Conservation (phyloP, 2,888 invertebrate genomes). For the Horisme vitalbata region DNA sequence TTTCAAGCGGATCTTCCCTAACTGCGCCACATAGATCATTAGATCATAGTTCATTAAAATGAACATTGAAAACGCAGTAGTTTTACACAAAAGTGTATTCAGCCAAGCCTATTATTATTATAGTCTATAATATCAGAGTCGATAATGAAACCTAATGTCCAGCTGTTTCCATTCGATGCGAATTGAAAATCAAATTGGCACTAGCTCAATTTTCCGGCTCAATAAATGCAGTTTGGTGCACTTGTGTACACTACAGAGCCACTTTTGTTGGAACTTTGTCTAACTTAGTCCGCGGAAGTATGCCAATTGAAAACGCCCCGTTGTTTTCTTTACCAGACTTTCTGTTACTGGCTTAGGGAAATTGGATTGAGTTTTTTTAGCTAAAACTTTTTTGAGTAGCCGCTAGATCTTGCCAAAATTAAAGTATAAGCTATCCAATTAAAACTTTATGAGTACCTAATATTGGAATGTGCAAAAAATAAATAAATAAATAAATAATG, state of each 20-base stretch:
- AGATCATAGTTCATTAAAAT: too few relatives aligned
- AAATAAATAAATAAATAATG: too few relatives aligned
- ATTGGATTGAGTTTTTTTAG: background rate
- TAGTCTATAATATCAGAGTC: too few relatives aligned
- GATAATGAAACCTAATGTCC: slow-evolving; percentile 30
- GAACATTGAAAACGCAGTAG: too few relatives aligned
- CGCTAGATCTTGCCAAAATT: too few relatives aligned
- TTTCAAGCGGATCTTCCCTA: too few relatives aligned
- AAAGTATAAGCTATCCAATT: too few relatives aligned
- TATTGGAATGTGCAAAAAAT: too few relatives aligned
- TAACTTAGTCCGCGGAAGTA: slow-evolving; percentile 57
- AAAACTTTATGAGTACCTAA: too few relatives aligned
- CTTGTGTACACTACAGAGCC: slow-evolving; percentile 48
- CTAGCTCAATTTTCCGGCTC: slow-evolving; percentile 69
- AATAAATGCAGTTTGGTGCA: slow-evolving; percentile 65
- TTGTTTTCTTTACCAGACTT: slow-evolving; percentile 53
- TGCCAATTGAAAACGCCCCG: slow-evolving; percentile 57
- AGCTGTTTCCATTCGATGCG: slow-evolving; percentile 30
- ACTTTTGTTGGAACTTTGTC: slow-evolving; percentile 47
- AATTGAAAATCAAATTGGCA: slow-evolving; percentile 75
- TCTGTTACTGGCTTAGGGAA: slow-evolving; percentile 13
- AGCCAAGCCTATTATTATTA: too few relatives aligned
- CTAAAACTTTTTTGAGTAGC: background rate
- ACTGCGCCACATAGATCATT: too few relatives aligned
- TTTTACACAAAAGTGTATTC: too few relatives aligned